Percentiles rank a stretch among this genome's conserved stretches.
These are phyloP conservation scores for Arrhamphus sclerolepis DNA, from an alignment of 2,797 vertebrate species.

Conservation along the genomic window DNA sequence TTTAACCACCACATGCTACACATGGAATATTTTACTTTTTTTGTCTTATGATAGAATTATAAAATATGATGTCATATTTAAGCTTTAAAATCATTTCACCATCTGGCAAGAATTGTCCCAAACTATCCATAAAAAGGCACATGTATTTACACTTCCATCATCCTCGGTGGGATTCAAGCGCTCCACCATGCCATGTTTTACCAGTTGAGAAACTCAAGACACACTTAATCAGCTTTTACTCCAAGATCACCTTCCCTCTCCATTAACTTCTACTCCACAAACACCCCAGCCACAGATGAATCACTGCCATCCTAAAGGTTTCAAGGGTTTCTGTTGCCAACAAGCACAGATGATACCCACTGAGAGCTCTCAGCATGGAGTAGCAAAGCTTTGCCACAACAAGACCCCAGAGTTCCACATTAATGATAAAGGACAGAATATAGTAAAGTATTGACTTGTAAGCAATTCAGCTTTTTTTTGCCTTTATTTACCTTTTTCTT, in stretches of 20 bases:
- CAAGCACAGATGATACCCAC: slow-evolving; percentile 38
- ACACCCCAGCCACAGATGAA: slow-evolving; percentile 40
- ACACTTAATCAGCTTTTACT: slow-evolving; percentile 59
- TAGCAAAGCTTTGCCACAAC: slow-evolving; percentile 38
- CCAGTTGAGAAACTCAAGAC: slow-evolving; percentile 43
- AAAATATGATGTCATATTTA: background rate
- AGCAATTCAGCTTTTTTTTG: background rate
- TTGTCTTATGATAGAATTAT: background rate
- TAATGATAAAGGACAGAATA: slow-evolving; percentile 19
- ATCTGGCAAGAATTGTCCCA: slow-evolving; percentile 17
- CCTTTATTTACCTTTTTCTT: background rate
- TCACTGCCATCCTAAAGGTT: slow-evolving; percentile 34
- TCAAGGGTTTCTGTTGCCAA: slow-evolving; percentile 31
- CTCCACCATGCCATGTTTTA: slow-evolving; percentile 38
- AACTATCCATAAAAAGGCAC: slow-evolving; percentile 29
- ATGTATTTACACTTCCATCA: slow-evolving; percentile 18
- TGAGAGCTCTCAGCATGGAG: slow-evolving; percentile 35
- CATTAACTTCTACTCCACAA: slow-evolving; percentile 51
- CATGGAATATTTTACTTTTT: background rate
- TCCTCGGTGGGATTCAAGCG: slow-evolving; percentile 36
- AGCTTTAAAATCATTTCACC: background rate
- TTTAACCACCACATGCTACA: background rate
- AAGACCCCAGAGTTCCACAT: slow-evolving; percentile 34
- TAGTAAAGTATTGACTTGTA: background rate
- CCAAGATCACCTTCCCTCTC: slow-evolving; percentile 30